Evolutionary conservation across 1,140 invertebrate species (phyloP), one percentile per base, ranked within the genome.

Genomic region (Halotydeus destructor): DNA sequence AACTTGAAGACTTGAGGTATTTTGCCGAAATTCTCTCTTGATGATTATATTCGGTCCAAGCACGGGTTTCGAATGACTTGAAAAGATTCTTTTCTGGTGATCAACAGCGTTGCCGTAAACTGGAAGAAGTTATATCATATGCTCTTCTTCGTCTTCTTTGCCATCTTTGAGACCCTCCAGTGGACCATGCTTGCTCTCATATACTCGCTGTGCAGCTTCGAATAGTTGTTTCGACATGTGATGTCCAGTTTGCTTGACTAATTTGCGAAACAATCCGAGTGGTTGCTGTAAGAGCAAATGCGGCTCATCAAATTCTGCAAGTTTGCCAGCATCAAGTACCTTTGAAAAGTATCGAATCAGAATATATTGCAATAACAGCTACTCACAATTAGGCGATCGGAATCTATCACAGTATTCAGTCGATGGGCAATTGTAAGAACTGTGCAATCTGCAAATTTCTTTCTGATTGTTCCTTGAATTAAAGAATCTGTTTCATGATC

Each of bases 391-490:
- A 51, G 35, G 14, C 41, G 69, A 63, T 89, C 76, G 64, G 75
- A 80, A 55, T 85, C 74, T 57, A 89, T 68, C 36, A 91, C 71
- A n/a, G 83, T 88, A 39, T 76, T 68, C 25, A 91, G 65, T 35
- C 89, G 67, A 47, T 97, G 89, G 39, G 88, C 86, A 48, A 96
- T 84, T 8, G 80, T 85, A n/a, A 97, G 62, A 1, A 97, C 76
- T 0, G 89, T 96, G 45, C 75, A 75, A 24, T 58, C 46, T 31
- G 68, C 68, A 56, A 94, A 94, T 25, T 72, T 72, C 49, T 70
- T 71, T 30, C 76, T 67, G 35, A 96, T 69, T 0, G 80, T 81
- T 48, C 74, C 62, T 58, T 93, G 80, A 50, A 96, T 86, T 32
- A 74, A 63, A 41, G 73, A 68, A 57, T 94, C 86, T 1, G 83